Base-by-base conservation (phyloP, 2,888 invertebrate genomes). In the Ophonus ardosiacus region DNA sequence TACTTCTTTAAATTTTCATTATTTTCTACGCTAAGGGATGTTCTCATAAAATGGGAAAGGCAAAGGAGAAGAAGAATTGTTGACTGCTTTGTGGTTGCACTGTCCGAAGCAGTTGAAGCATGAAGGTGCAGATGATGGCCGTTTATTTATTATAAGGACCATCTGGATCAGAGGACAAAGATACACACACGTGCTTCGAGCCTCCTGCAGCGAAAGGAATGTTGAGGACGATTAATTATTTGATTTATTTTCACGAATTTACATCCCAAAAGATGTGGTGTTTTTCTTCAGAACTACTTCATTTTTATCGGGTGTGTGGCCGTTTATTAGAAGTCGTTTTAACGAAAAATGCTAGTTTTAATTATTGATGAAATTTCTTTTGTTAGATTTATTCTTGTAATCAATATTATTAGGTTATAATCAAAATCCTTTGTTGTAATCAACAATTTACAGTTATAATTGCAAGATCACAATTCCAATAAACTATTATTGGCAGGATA, bases 1-100 rank as follows among this genome's bases (percentile, higher is more conserved):
- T 79, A 79, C 63, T 63, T 63, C 63, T 63, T 63, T 63, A 13
- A 63, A 63, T 51, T 51, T 51, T 51, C 43, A 51, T 51, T 5
- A 51, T 51, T 51, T 51, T 1, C 43, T 10, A 13, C 13, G 43
- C 31, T 31, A 10, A 51, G 43, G 43, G 43, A 8, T 51, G 6
- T 10, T 51, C 10, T 51, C 13, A 10, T 51, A 13, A 51, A 10
- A 51, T 13, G 43, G 43, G 2, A 4, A 51, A 63, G 24, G 63
- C 13, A 61, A 5, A 17, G 18, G 18, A 61, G 59, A 0, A 18
- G 18, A 59, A 17, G 17, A 59, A 59, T 59, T 59, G 18, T 17
- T 10, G 43, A 51, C 43, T 10, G 13, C 7, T 7, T 51, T 51
- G 43, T 13, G 43, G 43, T 51, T 13, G 2, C 43, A 51, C 43